Evolutionary conservation across 2,888 invertebrate species (phyloP).

Genomic region (Nephrotoma appendiculata): DNA sequence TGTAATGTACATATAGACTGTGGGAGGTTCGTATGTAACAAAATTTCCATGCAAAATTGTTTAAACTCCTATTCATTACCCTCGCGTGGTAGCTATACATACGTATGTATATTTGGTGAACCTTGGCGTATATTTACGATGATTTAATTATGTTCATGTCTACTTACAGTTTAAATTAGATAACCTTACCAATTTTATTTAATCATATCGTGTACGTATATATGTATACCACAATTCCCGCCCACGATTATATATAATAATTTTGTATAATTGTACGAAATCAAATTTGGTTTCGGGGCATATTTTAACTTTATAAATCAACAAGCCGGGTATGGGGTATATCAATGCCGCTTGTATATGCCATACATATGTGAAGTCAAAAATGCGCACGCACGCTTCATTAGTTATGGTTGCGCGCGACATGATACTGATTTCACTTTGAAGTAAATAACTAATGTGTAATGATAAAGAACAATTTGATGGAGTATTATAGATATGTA

Average conservation of each 20-base stretch:
- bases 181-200: not conserved
- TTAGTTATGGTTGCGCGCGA: not conserved
- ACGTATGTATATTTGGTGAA: not conserved
- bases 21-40: not conserved
- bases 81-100: not conserved
- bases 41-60: not conserved
- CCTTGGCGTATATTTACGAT: not conserved
- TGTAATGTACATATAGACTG: not conserved
- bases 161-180: not conserved
- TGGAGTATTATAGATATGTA: not conserved
- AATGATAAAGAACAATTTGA: not conserved
- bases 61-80: not conserved
- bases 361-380: not conserved
- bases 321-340: not conserved
- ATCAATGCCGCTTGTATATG: too few species aligned
- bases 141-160: not conserved
- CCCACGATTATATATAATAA: too few species aligned
- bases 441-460: not conserved
- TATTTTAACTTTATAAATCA: not conserved
- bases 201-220: too few species aligned
- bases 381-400: not conserved
- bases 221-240: too few species aligned
- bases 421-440: not conserved
- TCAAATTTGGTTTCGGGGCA: not conserved
- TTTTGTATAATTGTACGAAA: too few species aligned